These are phyloP conservation scores for Lycophotia porphyrea DNA, from an alignment of 2,888 invertebrate species.

Conservation along the genomic window DNA sequence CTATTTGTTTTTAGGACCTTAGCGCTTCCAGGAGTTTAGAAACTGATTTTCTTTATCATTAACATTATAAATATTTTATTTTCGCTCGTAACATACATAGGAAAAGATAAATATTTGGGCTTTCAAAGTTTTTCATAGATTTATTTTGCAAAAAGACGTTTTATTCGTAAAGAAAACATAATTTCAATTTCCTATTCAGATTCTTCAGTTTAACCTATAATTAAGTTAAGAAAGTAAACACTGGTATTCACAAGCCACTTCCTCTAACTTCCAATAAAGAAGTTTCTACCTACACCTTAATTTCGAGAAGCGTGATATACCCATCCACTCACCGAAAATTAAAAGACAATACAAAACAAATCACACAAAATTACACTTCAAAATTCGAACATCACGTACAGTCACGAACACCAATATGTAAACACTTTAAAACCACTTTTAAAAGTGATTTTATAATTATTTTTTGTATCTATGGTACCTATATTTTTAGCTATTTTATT, in stretches of 20 bases:
- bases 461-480: not conserved
- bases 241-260: not conserved
- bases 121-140: not conserved
- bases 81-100: not conserved
- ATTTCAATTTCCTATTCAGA: not conserved
- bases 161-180: not conserved
- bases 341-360: slow-evolving; percentile 48
- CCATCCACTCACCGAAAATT: slow-evolving; percentile 27
- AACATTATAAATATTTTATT: not conserved
- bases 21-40: too few relatives aligned
- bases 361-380: slow-evolving; percentile 52
- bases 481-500: too few relatives aligned
- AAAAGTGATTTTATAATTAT: not conserved
- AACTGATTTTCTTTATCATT: not conserved
- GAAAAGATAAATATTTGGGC: not conserved
- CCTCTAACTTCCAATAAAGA: not conserved
- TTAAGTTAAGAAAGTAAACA: slow-evolving; percentile 19
- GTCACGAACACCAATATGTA: slow-evolving; percentile 9
- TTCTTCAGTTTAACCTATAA: not conserved
- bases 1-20: too few relatives aligned
- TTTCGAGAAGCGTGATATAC: slow-evolving; percentile 40
- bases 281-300: not conserved
- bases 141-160: not conserved
- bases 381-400: slow-evolving; percentile 48
- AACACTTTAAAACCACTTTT: not conserved